Evolutionary conservation across 1,140 invertebrate species (phyloP).

Genomic region (Coelopa frigida): DNA sequence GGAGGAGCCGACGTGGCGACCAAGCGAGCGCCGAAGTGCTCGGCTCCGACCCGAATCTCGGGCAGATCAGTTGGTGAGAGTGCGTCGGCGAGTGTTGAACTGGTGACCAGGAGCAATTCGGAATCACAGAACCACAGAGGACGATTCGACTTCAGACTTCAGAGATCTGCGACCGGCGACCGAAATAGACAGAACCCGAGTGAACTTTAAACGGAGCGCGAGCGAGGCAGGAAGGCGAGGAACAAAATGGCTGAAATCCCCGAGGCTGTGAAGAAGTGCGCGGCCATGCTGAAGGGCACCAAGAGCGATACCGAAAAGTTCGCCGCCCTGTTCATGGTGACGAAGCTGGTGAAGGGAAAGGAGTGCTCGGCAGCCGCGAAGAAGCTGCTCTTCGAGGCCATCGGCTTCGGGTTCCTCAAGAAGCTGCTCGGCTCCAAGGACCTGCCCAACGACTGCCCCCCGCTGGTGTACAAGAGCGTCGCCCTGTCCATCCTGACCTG

Average conservation of each 20-base stretch:
- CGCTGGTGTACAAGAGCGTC: slow-evolving; percentile 81
- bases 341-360: slow-evolving; percentile 74
- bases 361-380: slow-evolving; percentile 65
- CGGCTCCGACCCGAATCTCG: too few relatives aligned
- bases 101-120: slow-evolving; percentile 12
- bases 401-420: slow-evolving; percentile 76
- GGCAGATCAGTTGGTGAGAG: slow-evolving; percentile 35
- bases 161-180: slow-evolving; percentile 15
- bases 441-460: slow-evolving; percentile 74
- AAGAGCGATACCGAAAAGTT: slow-evolving; percentile 84
- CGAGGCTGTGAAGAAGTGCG: slow-evolving; percentile 74
- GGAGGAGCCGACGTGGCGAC: too few relatives aligned
- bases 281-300: slow-evolving; percentile 66
- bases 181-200: slow-evolving; percentile 9
- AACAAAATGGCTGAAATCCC: slow-evolving; percentile 50
- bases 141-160: not conserved
- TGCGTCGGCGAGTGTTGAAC: slow-evolving; percentile 34
- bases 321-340: slow-evolving; percentile 82
- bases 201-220: not conserved
- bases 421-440: slow-evolving; percentile 66
- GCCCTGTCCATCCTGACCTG: slow-evolving; percentile 75
- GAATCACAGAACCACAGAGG: slow-evolving; percentile 12
- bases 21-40: too few relatives aligned
- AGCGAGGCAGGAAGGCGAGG: not conserved
- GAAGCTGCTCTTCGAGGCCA: slow-evolving; percentile 77